Evolutionary conservation across 2,888 invertebrate species (phyloP).

Genomic region (Palloptera scutellata): DNA sequence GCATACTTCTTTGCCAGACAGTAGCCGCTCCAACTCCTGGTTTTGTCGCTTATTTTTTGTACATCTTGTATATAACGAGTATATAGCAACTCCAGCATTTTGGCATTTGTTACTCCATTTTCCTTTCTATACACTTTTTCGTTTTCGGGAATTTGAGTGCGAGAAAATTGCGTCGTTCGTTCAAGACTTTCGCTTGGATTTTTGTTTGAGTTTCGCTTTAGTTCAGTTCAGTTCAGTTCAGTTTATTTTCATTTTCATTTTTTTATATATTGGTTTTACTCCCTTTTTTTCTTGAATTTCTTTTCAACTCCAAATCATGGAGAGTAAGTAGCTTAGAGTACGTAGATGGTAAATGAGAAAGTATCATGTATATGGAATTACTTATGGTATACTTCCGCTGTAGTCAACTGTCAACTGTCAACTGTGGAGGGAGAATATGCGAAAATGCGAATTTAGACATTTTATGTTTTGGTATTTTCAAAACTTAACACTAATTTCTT

Average conservation of each 20-base stretch:
- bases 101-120: slow-evolving; percentile 18
- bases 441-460: no score
- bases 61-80: background rate
- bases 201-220: slow-evolving; percentile 33
- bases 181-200: slow-evolving; percentile 42
- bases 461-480: no score
- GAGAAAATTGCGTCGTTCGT: slow-evolving; percentile 22
- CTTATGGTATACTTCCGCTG: no score
- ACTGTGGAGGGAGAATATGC: no score
- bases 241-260: slow-evolving; percentile 15
- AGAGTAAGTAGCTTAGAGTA: no score
- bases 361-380: no score
- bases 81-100: slow-evolving; percentile 1
- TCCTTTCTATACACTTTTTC: background rate
- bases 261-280: slow-evolving; percentile 25
- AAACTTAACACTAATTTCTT: no score
- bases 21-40: background rate
- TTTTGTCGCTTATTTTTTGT: background rate
- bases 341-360: no score
- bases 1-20: background rate
- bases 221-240: slow-evolving; percentile 11
- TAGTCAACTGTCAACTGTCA: no score
- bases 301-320: no score
- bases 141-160: background rate
- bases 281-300: background rate